These are phyloP conservation scores for Bradypodion ventrale DNA, from an alignment of 2,797 vertebrate species.

Conservation along the genomic window DNA sequence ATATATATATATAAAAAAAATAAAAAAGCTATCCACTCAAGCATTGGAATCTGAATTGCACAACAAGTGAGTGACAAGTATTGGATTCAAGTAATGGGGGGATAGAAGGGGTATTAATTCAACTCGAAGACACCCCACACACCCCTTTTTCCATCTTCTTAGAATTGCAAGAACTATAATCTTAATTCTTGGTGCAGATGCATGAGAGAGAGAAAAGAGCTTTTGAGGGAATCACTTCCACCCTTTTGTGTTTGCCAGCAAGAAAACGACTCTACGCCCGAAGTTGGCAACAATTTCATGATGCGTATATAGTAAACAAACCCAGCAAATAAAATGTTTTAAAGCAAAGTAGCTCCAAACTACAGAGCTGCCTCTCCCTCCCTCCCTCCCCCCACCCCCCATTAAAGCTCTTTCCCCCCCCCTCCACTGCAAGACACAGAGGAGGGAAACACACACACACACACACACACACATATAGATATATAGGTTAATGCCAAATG, in stretches of 20 bases:
- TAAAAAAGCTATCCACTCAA: neutral
- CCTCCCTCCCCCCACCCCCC: neutral
- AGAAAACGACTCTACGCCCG: neutral
- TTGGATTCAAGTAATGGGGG: neutral
- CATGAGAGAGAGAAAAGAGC: neutral
- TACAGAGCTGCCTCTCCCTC: neutral
- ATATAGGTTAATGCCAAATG: constrained; percentile 28
- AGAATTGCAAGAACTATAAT: neutral
- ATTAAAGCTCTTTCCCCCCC: neutral
- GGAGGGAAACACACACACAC: neutral
- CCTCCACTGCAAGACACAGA: constrained; percentile 3
- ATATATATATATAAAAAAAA: neutral
- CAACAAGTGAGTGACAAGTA: neutral
- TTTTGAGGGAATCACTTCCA: neutral
- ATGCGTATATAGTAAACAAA: constrained; percentile 67
- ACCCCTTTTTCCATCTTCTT: neutral
- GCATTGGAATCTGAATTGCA: neutral
- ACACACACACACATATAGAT: neutral
- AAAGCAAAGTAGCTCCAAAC: neutral
- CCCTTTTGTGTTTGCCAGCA: neutral
- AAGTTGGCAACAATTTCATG: neutral
- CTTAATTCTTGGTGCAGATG: neutral
- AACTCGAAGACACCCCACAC: neutral
- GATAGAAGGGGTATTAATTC: neutral
- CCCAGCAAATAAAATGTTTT: constrained; percentile 20